phyloP scores from a whole-genome alignment of 2,797 vertebrate species.

The Cheirogaleus major region DNA sequence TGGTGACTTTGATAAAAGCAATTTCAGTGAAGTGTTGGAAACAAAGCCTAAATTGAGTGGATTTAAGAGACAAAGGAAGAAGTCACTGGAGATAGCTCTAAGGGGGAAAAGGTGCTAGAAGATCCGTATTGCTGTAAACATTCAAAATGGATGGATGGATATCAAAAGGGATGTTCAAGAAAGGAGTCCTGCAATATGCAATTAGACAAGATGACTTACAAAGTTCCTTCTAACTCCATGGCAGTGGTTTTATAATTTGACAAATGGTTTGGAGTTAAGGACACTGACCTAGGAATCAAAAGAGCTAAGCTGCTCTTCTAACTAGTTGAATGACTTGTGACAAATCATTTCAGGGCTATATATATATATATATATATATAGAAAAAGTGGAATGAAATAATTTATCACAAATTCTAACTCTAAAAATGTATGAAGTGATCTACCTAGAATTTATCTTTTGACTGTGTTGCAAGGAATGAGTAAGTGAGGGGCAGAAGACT shows the following conservation, averaged over 20 bases:
- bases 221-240: neutral
- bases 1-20: neutral
- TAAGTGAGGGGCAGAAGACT: neutral
- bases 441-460: neutral
- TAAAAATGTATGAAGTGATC: neutral
- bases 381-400: neutral
- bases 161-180: neutral
- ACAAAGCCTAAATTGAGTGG: neutral
- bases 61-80: neutral
- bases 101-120: neutral
- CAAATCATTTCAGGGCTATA: neutral
- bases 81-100: neutral
- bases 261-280: neutral
- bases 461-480: neutral
- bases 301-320: neutral
- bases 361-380: neutral
- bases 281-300: neutral
- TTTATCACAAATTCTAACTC: neutral
- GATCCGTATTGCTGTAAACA: neutral
- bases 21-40: neutral
- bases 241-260: neutral
- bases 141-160: neutral
- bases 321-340: neutral
- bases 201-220: neutral
- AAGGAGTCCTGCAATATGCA: neutral